These are phyloP conservation scores for Siphonodentalium dalli DNA, from an alignment of 2,888 invertebrate species.

Conservation along the genomic window DNA sequence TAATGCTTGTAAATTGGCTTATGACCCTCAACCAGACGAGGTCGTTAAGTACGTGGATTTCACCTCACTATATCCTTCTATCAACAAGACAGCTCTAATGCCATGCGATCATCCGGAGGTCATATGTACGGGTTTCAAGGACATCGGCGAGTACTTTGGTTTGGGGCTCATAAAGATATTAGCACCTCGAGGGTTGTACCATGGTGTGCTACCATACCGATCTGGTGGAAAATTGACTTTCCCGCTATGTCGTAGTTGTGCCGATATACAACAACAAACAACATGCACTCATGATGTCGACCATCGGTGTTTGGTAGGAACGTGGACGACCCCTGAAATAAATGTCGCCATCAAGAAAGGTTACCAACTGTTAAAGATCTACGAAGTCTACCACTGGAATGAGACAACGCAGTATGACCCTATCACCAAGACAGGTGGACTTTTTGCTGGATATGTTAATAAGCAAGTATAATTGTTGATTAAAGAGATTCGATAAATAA, in stretches of 20 bases:
- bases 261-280: constrained; percentile 31
- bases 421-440: constrained; percentile 12
- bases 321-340: constrained; percentile 59
- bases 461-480: too few relatives aligned
- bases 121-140: constrained; percentile 27
- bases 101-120: too few relatives aligned
- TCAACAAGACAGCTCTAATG: too few relatives aligned
- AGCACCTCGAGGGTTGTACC: constrained; percentile 38
- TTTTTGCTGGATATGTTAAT: constrained; percentile 55
- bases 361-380: constrained; percentile 51
- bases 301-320: constrained; percentile 43
- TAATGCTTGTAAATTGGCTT: constrained; percentile 34
- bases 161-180: constrained; percentile 33
- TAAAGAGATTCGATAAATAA: too few relatives aligned
- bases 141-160: constrained; percentile 32
- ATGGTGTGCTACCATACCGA: constrained; percentile 47
- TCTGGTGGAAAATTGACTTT: constrained; percentile 54
- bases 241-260: constrained; percentile 48
- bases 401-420: constrained; percentile 21
- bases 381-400: constrained; percentile 56
- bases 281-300: constrained; percentile 46
- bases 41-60: too few relatives aligned
- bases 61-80: too few relatives aligned
- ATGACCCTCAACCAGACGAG: constrained; percentile 23
- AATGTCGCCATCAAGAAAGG: constrained; percentile 47